These are phyloP conservation scores for Cynaeus angustus DNA, from an alignment of 2,888 invertebrate species.

Conservation along the genomic window DNA sequence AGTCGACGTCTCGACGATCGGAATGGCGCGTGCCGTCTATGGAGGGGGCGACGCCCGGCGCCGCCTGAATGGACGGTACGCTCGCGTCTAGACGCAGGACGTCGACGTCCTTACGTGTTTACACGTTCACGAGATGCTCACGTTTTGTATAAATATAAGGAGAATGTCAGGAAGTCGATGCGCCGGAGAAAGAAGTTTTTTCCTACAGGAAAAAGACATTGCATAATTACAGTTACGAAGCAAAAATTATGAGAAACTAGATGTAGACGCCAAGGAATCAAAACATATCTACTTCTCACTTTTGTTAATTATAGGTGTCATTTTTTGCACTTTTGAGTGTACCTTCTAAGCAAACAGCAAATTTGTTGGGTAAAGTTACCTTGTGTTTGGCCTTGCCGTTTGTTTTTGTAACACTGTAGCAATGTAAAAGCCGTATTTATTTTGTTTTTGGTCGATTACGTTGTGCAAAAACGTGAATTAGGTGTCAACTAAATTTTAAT, in stretches of 20 bases:
- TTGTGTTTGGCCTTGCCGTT: constrained; percentile 19
- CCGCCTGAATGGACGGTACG: constrained; percentile 38
- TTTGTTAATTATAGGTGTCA: too few species aligned
- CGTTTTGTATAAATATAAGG: constrained; percentile 32
- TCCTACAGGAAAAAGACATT: too few species aligned
- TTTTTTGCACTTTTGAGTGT: neutral
- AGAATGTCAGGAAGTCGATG: constrained; percentile 23
- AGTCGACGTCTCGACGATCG: neutral
- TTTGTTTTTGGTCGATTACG: constrained; percentile 19
- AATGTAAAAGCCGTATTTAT: constrained; percentile 18
- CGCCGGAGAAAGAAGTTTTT: neutral
- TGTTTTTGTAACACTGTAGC: constrained; percentile 8
- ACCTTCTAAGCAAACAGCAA: constrained; percentile 16
- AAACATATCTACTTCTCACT: too few species aligned
- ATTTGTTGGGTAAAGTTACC: constrained; percentile 14
- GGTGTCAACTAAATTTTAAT: constrained; percentile 13
- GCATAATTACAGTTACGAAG: too few species aligned
- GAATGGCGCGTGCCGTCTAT: constrained; percentile 18
- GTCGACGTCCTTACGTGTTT: constrained; percentile 41
- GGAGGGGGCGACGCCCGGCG: constrained; percentile 32
- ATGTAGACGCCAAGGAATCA: too few species aligned
- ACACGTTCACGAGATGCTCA: constrained; percentile 38
- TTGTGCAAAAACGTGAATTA: constrained; percentile 11
- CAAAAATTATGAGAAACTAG: too few species aligned
- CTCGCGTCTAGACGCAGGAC: constrained; percentile 40